Conservation (phyloP, 2,888 invertebrate species). For the Eugnorisma glareosa region DNA sequence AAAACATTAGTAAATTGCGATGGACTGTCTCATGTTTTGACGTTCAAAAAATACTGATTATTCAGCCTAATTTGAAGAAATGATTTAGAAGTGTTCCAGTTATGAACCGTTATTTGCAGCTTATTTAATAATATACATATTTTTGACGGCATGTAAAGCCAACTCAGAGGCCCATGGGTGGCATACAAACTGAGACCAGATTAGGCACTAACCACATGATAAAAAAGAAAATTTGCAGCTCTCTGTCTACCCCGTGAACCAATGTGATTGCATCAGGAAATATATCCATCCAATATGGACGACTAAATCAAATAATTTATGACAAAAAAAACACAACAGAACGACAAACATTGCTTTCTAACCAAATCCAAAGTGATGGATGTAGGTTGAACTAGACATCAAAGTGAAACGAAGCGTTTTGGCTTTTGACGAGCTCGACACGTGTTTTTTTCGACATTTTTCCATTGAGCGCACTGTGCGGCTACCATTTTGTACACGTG, state of each 20-base stretch:
- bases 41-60: no score
- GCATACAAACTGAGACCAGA: no score
- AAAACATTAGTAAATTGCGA: not conserved
- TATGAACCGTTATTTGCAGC: no score
- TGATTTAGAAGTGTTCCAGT: no score
- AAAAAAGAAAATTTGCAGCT: not conserved
- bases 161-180: no score
- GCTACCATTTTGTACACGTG: conserved; percentile 18
- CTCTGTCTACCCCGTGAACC: not conserved
- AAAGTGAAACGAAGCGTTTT: conserved; percentile 48
- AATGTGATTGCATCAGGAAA: not conserved
- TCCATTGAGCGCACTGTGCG: conserved; percentile 22
- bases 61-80: no score
- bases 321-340: not conserved
- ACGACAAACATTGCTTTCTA: conserved; percentile 18
- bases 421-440: conserved; percentile 40
- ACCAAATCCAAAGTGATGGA: conserved; percentile 30
- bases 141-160: no score
- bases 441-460: conserved; percentile 37
- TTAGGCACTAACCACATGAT: no score
- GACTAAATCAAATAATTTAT: not conserved
- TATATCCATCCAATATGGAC: not conserved
- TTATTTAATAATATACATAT: no score
- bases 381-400: conserved; percentile 37
- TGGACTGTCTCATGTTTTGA: no score